phyloP scores from a whole-genome alignment of 2,797 vertebrate genomes.

The Coluber constrictor region DNA sequence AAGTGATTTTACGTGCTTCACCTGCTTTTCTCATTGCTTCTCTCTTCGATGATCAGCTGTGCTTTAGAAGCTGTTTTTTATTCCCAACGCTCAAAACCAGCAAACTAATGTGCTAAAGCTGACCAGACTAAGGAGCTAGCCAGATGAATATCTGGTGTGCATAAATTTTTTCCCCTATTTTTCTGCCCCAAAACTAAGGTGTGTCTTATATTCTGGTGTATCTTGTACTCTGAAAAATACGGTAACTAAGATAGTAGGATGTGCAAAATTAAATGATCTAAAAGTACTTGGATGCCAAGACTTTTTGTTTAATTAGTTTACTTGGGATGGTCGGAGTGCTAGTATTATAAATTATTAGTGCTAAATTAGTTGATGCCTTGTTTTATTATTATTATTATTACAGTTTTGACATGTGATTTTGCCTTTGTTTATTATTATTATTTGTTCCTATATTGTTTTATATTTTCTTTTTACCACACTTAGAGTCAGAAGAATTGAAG shows the following conservation, averaged over 20 bases:
- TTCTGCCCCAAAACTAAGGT: too few relatives aligned
- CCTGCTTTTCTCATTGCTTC: too few relatives aligned
- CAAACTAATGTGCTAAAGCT: too few relatives aligned
- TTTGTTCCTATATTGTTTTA: not conserved
- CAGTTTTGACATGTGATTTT: not conserved
- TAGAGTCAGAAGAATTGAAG: not conserved
- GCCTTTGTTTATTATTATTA: not conserved
- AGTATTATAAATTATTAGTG: not conserved
- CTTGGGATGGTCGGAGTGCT: not conserved
- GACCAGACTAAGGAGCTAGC: too few relatives aligned
- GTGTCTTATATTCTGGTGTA: too few relatives aligned
- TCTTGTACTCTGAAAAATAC: too few relatives aligned
- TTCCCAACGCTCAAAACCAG: too few relatives aligned
- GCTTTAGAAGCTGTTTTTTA: too few relatives aligned
- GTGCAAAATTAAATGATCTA: not conserved
- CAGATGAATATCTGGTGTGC: too few relatives aligned
- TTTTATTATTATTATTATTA: not conserved
- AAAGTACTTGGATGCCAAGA: not conserved
- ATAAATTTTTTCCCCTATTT: too few relatives aligned
- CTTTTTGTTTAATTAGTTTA: not conserved
- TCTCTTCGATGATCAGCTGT: too few relatives aligned
- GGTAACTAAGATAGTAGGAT: not conserved
- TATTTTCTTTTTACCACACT: not conserved
- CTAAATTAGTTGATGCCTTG: not conserved
- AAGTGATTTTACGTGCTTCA: too few relatives aligned